A percentile compares a stretch with the other conserved stretches of the same genome.
Conservation (phyloP, 2,888 invertebrate species). For the Platycheirus albimanus region DNA sequence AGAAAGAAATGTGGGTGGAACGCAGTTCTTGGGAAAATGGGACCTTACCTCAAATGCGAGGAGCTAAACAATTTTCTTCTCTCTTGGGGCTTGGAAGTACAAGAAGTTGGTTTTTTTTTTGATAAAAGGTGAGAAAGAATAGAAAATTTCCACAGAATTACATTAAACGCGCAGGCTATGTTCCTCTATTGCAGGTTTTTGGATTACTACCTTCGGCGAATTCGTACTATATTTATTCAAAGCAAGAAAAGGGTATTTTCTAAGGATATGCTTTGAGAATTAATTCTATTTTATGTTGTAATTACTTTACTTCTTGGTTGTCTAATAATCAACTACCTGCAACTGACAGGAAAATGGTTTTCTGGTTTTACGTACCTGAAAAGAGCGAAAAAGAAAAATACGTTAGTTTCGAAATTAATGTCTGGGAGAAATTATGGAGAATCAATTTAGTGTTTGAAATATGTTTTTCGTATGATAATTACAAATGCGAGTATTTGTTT, state of each 20-base stretch:
- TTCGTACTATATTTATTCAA: constrained; percentile 29
- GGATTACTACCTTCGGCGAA: constrained; percentile 63
- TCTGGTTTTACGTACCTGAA: constrained; percentile 63
- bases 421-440: background rate
- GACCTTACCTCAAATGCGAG: background rate
- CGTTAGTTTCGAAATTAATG: background rate
- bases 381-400: constrained; percentile 27
- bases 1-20: constrained; percentile 44
- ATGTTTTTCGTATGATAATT: background rate
- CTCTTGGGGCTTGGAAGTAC: constrained; percentile 24
- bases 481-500: background rate
- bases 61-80: constrained; percentile 26
- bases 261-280: constrained; percentile 57
- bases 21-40: background rate
- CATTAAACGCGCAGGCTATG: constrained; percentile 49
- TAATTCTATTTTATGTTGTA: constrained; percentile 66
- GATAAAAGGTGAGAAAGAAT: constrained; percentile 32
- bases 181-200: constrained; percentile 62
- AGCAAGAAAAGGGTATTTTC: constrained; percentile 37
- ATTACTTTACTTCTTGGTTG: constrained; percentile 71
- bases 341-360: constrained; percentile 67
- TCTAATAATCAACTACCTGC: constrained; percentile 53
- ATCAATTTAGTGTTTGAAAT: background rate
- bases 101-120: constrained; percentile 2
- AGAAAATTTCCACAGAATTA: constrained; percentile 52